Evolutionary conservation across 30 jellyfish, hydroid and myxozoan species (phyloP).

Genomic region (Aurelia aurita): DNA sequence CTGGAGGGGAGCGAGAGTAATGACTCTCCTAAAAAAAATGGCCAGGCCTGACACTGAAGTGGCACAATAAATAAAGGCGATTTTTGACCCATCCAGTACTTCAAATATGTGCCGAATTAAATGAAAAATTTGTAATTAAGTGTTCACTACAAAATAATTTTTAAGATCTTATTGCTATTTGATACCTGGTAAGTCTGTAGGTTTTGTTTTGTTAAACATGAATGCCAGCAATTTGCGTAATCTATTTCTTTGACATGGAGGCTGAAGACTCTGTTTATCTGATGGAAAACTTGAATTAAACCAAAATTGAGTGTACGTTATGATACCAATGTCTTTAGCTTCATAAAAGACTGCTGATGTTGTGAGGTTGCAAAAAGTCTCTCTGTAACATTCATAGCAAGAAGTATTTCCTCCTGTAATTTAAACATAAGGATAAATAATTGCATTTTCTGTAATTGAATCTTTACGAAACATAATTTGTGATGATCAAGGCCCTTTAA

Average conservation of each 20-base stretch:
- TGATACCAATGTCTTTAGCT: constrained; percentile 30
- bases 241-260: constrained; percentile 46
- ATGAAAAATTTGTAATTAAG: no score
- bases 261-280: neutral
- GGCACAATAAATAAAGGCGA: no score
- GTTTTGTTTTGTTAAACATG: neutral
- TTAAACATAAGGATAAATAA: neutral
- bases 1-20: no score
- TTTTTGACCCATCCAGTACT: no score
- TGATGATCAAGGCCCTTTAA: neutral
- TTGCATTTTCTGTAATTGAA: neutral
- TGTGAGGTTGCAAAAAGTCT: constrained; percentile 11
- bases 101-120: no score
- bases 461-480: neutral
- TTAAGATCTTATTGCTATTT: no score
- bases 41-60: no score
- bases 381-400: constrained; percentile 34
- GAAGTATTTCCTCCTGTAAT: neutral
- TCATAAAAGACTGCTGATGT: constrained; percentile 11
- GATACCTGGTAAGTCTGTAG: constrained; percentile 27
- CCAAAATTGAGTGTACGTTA: constrained; percentile 21
- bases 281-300: neutral
- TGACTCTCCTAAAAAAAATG: no score
- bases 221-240: constrained; percentile 36
- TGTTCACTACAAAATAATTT: no score